phyloP scores from a whole-genome alignment of 2,113 vertebrate genomes.

The Rhynchomys soricoides region DNA sequence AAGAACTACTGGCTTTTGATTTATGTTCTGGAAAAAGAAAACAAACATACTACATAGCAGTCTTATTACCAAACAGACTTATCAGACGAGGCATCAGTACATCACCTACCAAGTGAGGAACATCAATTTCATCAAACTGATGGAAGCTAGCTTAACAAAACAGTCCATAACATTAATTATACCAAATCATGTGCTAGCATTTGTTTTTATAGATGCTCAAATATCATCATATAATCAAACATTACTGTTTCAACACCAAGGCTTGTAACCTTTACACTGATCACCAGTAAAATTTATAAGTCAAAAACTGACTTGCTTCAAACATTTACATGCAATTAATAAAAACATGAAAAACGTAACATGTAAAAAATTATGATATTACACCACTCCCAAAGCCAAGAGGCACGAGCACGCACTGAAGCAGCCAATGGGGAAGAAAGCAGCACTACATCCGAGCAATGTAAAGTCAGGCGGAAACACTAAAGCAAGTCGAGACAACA shows the following conservation, averaged over 20 bases:
- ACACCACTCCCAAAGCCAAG: slow-evolving; percentile 51
- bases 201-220: neutral
- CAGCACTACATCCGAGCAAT: slow-evolving; percentile 50
- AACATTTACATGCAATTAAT: slow-evolving; percentile 75
- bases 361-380: slow-evolving; percentile 51
- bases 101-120: slow-evolving; percentile 23
- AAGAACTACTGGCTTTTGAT: slow-evolving; percentile 97
- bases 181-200: neutral
- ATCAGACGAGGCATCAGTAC: neutral
- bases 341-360: slow-evolving; percentile 54
- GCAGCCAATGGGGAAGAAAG: slow-evolving; percentile 5
- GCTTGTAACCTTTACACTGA: slow-evolving; percentile 41
- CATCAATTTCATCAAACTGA: slow-evolving; percentile 12
- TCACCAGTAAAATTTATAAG: slow-evolving; percentile 44
- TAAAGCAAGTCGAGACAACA: slow-evolving; percentile 60
- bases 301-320: slow-evolving; percentile 52
- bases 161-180: slow-evolving; percentile 11
- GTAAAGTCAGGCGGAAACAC: slow-evolving; percentile 47
- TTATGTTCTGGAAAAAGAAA: slow-evolving; percentile 91
- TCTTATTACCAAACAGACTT: slow-evolving; percentile 13
- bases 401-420: slow-evolving; percentile 38
- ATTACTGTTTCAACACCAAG: slow-evolving; percentile 40
- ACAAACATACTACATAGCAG: slow-evolving; percentile 66
- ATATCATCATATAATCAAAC: slow-evolving; percentile 10
- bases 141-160: slow-evolving; percentile 37